Base-by-base conservation (phyloP, 2,113 vertebrate genomes). In the Sorex araneus region DNA sequence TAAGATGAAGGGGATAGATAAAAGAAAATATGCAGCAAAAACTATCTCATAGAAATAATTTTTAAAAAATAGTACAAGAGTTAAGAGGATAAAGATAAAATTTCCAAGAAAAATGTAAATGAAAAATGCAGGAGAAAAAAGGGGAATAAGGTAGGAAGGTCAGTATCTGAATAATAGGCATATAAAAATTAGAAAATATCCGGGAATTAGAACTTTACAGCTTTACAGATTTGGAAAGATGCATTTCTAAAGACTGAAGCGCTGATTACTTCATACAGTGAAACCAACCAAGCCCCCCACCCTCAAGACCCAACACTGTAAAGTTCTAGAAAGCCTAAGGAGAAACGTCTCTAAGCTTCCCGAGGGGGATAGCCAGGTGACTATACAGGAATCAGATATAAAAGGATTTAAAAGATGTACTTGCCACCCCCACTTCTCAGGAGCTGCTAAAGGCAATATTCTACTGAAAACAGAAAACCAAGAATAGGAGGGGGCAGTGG, bases 401-500 rank as follows among this genome's bases (percentile, higher is more conserved):
- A 54, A 73, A 15, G n/a, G 25, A 19, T 74, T 87, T 36, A 36
- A 63, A 69, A 85, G 71, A 47, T 8, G 25, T 76, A 84, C 36
- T 23, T 83, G 32, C 71, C 8, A 8, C 84, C 13, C 23, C 30
- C 12, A 15, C 23, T 82, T 80, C 60, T 91, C 43, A 79, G 79
- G 81, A 93, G 79, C 40, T 40, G 16, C 63, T 87, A 21, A 40
- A 40, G 57, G 60, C 94, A 92, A 94, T 75, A 63, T 25, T 70
- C n/a, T 66, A 64, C 32, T 74, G 45, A 81, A 87, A 94, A 90
- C 47, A 86, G 63, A 93, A 89, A 92, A 80, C 27, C 23, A 67
- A 83, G 77, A 32, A 66, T 25, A 16, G 89, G 8, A 64, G 23
- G 63, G 25, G 40, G 3, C 40, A 40, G 40, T 40, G 40, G 4